Evolutionary conservation across 2,888 invertebrate species (phyloP).

Genomic region (Gordius sp.): DNA sequence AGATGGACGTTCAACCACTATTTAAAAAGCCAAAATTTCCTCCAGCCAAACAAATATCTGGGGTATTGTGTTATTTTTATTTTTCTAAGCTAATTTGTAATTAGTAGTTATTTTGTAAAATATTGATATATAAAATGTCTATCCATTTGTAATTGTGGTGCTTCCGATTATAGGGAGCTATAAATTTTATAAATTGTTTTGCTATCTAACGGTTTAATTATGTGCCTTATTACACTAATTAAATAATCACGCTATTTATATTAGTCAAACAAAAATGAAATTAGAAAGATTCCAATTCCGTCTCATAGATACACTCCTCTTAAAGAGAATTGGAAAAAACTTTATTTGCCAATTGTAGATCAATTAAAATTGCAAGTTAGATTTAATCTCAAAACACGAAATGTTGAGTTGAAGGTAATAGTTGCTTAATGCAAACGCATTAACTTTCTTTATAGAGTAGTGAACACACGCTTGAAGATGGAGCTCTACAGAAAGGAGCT

Average conservation of each 20-base stretch:
- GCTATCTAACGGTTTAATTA: too few relatives aligned
- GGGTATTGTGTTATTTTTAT: not conserved
- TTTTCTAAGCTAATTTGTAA: not conserved
- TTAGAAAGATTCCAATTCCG: conserved; percentile 47
- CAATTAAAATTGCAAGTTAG: conserved; percentile 70
- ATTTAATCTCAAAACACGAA: conserved; percentile 63
- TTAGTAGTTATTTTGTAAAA: too few relatives aligned
- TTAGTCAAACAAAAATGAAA: too few relatives aligned
- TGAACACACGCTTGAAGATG: conserved; percentile 50
- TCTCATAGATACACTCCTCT: conserved; percentile 69
- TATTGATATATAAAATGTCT: too few relatives aligned
- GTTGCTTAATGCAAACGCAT: too few relatives aligned
- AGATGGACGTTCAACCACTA: not conserved
- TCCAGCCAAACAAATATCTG: not conserved
- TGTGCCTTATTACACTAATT: too few relatives aligned
- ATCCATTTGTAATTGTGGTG: too few relatives aligned
- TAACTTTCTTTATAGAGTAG: too few relatives aligned
- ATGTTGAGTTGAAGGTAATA: conserved; percentile 49
- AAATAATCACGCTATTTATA: too few relatives aligned
- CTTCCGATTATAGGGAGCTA: too few relatives aligned
- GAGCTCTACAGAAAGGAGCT: conserved; percentile 75
- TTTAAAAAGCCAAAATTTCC: not conserved
- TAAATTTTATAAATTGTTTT: too few relatives aligned
- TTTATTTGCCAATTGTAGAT: conserved; percentile 80
- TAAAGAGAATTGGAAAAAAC: conserved; percentile 84